Evolutionary conservation across 2,797 vertebrate genomes (phyloP), one percentile per base, ranked within the genome.

Genomic region (Eulemur albifrons): DNA sequence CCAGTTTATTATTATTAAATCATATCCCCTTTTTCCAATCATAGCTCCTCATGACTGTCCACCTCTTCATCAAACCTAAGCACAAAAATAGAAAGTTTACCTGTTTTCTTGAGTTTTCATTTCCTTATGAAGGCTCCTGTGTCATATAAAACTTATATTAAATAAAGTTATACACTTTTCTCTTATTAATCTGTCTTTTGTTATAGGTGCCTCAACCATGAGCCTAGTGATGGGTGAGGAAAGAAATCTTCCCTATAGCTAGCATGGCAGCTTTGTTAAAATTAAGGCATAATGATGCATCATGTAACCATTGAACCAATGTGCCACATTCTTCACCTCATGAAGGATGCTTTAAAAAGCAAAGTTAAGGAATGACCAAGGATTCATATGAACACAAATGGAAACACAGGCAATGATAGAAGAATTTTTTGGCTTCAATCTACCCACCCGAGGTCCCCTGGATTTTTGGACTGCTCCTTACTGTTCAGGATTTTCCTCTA

Each of bases 301-400:
- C 13, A 27, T 67, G 18, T 75, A 61, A 43, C 43, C 15, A 82
- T 35, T 61, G 21, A 69, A 48, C 12, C 13, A 75, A 4, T 11
- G 10, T 35, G 23, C 15, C 10, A 30, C 15, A 32, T 52, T 85
- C 48, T 90, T 83, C 50, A 48, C 25, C 30, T 91, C 63, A 72
- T 72, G 21, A 95, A 86, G 48, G 43, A 83, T 84, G 10, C 63
- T 90, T 95, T 84, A 63, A 23, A 92, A 90, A 70, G 38, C 9
- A 77, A 67, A 59, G 30, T 32, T 95, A 83, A 87, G 45, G 8
- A 59, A 63, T 52, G 10, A 35, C 5, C 59, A 72, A 67, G 50
- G 35, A n/a, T 79, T 80, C 30, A 12, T 6, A 35, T 57, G 6
- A 76, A 52, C 7, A 30, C 30, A 38, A 67, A 40, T 57, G 40